Percentiles rank a stretch among this genome's conserved stretches.
Evolutionary conservation across 2,113 vertebrate species (phyloP).

Genomic region (Myiopsitta monachus): DNA sequence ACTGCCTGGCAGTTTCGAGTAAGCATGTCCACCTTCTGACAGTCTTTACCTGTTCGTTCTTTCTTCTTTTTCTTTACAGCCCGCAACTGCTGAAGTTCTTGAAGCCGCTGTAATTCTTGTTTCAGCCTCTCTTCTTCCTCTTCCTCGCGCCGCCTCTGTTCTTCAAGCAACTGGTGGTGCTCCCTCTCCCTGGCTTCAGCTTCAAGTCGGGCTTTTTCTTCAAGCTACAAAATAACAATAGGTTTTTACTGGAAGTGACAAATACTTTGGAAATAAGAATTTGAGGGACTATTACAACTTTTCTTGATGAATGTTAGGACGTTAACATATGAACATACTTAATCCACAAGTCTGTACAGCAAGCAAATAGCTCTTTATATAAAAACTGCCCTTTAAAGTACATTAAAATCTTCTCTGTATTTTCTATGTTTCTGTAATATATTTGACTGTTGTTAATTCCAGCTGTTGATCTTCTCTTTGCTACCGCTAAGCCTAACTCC

Average conservation of each 20-base stretch:
- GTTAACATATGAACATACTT: neutral
- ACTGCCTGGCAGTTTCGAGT: slow-evolving; percentile 77
- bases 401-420: neutral
- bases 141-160: slow-evolving; percentile 77
- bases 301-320: neutral
- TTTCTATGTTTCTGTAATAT: neutral
- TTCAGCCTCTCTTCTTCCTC: slow-evolving; percentile 85
- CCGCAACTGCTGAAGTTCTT: slow-evolving; percentile 87
- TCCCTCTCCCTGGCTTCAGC: slow-evolving; percentile 87
- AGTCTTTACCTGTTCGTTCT: slow-evolving; percentile 83
- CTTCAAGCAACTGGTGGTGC: slow-evolving; percentile 81
- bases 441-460: neutral
- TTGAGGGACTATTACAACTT: neutral
- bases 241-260: neutral
- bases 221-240: slow-evolving; percentile 75
- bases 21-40: slow-evolving; percentile 69
- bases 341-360: neutral
- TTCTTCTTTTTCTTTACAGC: slow-evolving; percentile 94
- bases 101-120: slow-evolving; percentile 85
- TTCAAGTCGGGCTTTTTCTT: slow-evolving; percentile 92
- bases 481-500: neutral
- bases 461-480: neutral
- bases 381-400: neutral
- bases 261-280: neutral
- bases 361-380: neutral